A percentile compares a stretch with the other conserved stretches of the same genome.
Conservation (phyloP, 2,888 invertebrate species). For the Macaria liturata region DNA sequence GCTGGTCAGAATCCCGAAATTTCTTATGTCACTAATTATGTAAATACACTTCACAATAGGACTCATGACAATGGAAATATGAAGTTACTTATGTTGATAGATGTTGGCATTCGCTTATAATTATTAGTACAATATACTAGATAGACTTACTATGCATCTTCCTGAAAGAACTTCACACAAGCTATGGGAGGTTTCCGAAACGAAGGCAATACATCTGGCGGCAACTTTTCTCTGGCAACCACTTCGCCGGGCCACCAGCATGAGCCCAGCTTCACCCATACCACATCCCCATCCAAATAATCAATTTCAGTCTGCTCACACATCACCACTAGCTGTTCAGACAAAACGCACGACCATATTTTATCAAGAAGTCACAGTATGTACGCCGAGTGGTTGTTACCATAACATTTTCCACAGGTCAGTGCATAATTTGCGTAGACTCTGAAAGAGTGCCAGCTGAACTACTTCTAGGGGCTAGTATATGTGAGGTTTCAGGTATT, state of each 20-base stretch:
- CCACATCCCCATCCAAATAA: conserved; percentile 90
- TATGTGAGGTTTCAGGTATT: conserved; percentile 44
- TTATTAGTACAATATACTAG: background rate
- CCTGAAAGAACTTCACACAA: conserved; percentile 93
- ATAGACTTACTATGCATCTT: conserved; percentile 89
- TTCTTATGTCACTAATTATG: conserved; percentile 37
- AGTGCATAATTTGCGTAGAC: conserved; percentile 38
- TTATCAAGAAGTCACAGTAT: conserved; percentile 63
- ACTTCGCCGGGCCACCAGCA: conserved; percentile 96
- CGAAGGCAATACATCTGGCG: conserved; percentile 86
- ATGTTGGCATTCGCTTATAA: background rate
- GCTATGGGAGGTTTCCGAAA: conserved; percentile 89
- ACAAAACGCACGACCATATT: conserved; percentile 79
- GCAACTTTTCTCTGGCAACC: conserved; percentile 84
- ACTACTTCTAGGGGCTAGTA: conserved; percentile 37
- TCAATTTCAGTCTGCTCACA: conserved; percentile 87
- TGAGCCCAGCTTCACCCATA: conserved; percentile 92
- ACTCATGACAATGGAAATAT: background rate
- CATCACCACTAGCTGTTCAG: conserved; percentile 82
- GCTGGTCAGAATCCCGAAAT: conserved; percentile 11
- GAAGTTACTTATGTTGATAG: background rate
- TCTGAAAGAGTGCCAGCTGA: conserved; percentile 40
- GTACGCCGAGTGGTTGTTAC: conserved; percentile 69
- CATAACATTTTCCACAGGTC: conserved; percentile 55
- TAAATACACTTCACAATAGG: conserved; percentile 36